Base-by-base conservation (phyloP, 2,888 invertebrate species). In the Uloborus plumipes region DNA sequence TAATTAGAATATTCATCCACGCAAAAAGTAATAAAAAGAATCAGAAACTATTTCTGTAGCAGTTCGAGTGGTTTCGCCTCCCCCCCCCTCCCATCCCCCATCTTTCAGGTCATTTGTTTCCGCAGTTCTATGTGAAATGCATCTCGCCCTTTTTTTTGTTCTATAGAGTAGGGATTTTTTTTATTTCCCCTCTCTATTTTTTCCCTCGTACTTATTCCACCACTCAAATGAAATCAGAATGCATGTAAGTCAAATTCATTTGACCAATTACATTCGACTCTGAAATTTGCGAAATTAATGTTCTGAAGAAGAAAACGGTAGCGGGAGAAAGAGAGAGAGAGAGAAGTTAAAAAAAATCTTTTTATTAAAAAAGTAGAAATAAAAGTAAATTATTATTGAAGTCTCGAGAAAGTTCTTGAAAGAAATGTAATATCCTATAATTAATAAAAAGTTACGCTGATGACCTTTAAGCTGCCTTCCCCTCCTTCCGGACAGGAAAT, bases 361-460 rank as follows among this genome's bases (percentile, higher is more conserved):
- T 20, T 39, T 20, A 9, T 49, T 6, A 39, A 39, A 39, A 39
- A 55, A 55, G 14, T 16, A 55, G 18, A 69, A 72, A 49, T 61
- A 72, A 62, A 50, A 72, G 62, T n/a, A 62, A 14, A 20, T 26
- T 18, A 18, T 18, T 22, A 50, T 22, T 59, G 16, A 26, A 49
- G 49, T 59, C 58, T 18, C 22, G 26, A 53, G 61, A 61, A 67
- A 61, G 51, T 26, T 72, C 61, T 66, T 78, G 47, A 59, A 26
- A 62, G 26, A 70, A 81, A 81, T 64, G 70, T 70, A 81, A 81
- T 81, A 81, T 69, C 80, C 74, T 73, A 74, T 81, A 81, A 81
- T 81, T 81, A 81, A 81, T 81, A 81, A 74, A 81, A 80, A 80
- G 72, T 69, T 73, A 73, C 66, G 22, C 58, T 74, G 74, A 81